These are phyloP conservation scores for Argyra leucocephala DNA, from an alignment of 2,888 invertebrate genomes.

Conservation along the genomic window DNA sequence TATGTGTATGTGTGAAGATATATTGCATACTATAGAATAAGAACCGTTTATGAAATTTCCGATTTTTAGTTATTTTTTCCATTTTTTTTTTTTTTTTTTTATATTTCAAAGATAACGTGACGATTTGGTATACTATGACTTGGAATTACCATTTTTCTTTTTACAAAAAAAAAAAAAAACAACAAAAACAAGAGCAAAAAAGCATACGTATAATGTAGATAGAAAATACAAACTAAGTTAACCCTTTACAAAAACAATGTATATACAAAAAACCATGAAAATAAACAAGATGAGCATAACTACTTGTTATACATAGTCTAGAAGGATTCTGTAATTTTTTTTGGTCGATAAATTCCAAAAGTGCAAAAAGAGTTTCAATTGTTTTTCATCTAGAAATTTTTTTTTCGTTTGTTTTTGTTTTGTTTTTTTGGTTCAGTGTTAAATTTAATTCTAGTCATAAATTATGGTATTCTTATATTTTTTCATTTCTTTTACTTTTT, in stretches of 20 bases:
- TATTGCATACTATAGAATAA: too few relatives aligned
- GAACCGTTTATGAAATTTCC: background rate
- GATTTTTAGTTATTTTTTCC: background rate
- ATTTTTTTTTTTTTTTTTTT: background rate
- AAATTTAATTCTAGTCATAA: slow-evolving; percentile 6
- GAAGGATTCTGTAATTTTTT: background rate
- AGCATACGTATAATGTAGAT: background rate
- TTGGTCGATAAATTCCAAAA: background rate
- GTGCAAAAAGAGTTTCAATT: background rate
- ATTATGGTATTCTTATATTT: background rate
- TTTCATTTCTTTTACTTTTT: background rate
- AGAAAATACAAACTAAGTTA: background rate
- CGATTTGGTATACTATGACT: background rate
- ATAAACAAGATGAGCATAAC: background rate
- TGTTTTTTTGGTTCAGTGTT: background rate
- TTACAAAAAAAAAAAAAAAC: too few relatives aligned
- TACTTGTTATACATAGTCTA: background rate
- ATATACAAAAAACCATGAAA: background rate
- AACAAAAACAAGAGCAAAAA: too few relatives aligned
- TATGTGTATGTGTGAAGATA: too few relatives aligned
- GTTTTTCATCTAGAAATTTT: background rate
- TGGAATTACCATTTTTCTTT: too few relatives aligned
- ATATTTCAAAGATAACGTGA: background rate
- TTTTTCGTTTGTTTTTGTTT: background rate
- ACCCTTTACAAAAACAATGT: background rate